Evolutionary conservation across 1,140 invertebrate genomes (phyloP).

Genomic region (Cotesia glomerata): DNA sequence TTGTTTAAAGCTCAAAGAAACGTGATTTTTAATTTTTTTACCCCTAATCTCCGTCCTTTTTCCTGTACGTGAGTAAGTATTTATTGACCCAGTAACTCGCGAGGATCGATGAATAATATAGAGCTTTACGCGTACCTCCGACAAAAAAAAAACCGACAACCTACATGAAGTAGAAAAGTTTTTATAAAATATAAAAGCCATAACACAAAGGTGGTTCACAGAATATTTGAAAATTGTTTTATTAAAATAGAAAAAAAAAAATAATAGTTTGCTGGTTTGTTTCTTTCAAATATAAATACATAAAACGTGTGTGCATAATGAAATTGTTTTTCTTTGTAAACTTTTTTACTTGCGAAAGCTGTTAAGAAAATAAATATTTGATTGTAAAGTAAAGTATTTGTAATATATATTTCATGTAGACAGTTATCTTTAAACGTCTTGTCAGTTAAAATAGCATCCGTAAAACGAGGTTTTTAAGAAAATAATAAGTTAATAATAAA

Average conservation of each 20-base stretch:
- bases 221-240: constrained; percentile 13
- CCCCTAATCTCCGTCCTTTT: neutral
- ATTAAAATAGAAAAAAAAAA: neutral
- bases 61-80: neutral
- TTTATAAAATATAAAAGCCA: neutral
- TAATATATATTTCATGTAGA: too few species aligned
- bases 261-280: neutral
- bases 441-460: too few species aligned
- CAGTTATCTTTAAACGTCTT: too few species aligned
- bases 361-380: too few species aligned
- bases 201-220: neutral
- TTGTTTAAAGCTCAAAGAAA: constrained; percentile 14
- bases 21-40: neutral
- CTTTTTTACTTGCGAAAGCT: neutral
- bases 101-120: neutral
- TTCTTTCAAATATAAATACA: neutral
- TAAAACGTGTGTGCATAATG: too few species aligned
- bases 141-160: neutral
- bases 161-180: neutral
- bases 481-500: too few species aligned
- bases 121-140: too few species aligned
- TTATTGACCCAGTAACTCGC: neutral
- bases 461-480: too few species aligned
- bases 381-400: too few species aligned
- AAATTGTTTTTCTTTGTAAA: neutral